Evolutionary conservation across 2,797 vertebrate species (phyloP), one percentile per base, ranked within the genome.

Genomic region (Leptatherina wallacei): DNA sequence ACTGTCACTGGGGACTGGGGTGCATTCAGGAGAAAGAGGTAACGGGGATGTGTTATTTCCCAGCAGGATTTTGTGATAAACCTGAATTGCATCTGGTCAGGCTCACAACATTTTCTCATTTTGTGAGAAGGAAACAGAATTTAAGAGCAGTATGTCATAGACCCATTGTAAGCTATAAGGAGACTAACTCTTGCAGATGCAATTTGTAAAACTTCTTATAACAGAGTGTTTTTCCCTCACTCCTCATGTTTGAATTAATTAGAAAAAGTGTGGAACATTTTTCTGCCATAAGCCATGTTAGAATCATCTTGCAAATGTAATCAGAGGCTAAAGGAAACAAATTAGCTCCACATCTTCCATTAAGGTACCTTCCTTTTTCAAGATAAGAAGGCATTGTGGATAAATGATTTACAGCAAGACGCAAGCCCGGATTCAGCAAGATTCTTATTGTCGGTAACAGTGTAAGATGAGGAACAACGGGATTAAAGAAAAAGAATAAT

Each of bases 251-350:
- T 7, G 0, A 73, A 71, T 69, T 13, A 32, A 69, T 81, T n/a
- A 49, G 12, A 73, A 61, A 66, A 33, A 66, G 36, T 52, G 3
- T 49, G 22, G 10, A 70, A 12, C 18, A 13, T 57, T 30, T 65
- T 54, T 63, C 27, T 56, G 72, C 69, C 44, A 56, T 47, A 52
- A 76, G 55, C 56, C 12, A 64, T 60, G 29, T 79, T 44, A 61
- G 57, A 12, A 47, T 35, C 44, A 12, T 56, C 60, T 65, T 11
- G 38, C 52, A 77, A 77, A 85, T 74, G 24, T 79, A 74, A 79
- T 78, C 74, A 66, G 27, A 42, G 36, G 30, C 54, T 66, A 65
- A 80, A 80, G 60, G 59, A 65, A 84, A 73, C 54, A 77, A 79
- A 85, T 77, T 56, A 66, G 38, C n/a, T 62, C 52, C 55, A 52